Percentiles rank a stretch among this genome's conserved stretches.
These are phyloP conservation scores for Physocephala rufipes DNA, from an alignment of 2,888 invertebrate genomes.

Conservation along the genomic window DNA sequence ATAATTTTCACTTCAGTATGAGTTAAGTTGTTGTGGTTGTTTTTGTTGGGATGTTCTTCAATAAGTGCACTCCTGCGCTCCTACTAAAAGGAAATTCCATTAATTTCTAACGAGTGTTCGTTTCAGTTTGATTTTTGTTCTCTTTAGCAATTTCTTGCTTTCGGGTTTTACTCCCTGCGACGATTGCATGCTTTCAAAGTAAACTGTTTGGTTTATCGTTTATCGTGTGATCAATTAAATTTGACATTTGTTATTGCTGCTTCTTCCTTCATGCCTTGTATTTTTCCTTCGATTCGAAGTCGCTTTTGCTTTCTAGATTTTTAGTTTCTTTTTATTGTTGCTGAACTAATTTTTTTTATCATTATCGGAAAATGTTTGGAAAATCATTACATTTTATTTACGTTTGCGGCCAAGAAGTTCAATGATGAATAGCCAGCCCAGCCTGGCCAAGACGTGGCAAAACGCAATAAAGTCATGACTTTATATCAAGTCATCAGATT, in stretches of 20 bases:
- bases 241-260: not conserved
- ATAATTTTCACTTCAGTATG: not conserved
- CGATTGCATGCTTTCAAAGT: not conserved
- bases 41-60: not conserved
- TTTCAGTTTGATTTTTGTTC: no score
- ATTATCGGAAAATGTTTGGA: not conserved
- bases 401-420: not conserved
- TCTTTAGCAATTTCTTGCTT: no score
- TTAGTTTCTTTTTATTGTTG: not conserved
- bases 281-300: no score
- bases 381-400: not conserved
- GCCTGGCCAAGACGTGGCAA: no score
- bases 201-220: not conserved
- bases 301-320: not conserved
- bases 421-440: no score
- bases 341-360: not conserved
- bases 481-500: no score
- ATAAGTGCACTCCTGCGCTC: no score
- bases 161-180: no score
- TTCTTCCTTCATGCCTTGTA: not conserved
- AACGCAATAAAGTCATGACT: no score
- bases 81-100: no score
- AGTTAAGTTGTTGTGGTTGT: slow-evolving; percentile 1
- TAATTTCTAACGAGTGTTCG: no score
- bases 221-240: not conserved